phyloP scores from a whole-genome alignment of 2,888 invertebrate species.

The Gibbula magus region DNA sequence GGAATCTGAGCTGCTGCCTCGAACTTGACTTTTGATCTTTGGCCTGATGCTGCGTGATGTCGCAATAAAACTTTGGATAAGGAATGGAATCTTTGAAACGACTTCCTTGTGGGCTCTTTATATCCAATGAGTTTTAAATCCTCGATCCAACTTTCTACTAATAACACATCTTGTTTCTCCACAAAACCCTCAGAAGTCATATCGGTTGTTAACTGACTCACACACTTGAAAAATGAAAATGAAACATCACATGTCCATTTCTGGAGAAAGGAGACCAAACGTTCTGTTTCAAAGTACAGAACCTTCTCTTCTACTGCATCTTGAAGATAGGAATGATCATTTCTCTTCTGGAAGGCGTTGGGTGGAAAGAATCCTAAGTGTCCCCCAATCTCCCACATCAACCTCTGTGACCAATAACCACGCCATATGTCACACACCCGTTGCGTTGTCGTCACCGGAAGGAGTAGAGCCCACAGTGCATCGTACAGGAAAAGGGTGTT shows the following conservation, averaged over 20 bases:
- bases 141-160: constrained; percentile 40
- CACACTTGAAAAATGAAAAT: not conserved
- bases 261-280: too few relatives aligned
- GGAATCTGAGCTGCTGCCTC: not conserved
- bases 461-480: too few relatives aligned
- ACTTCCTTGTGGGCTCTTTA: too few relatives aligned
- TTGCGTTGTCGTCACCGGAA: constrained; percentile 53
- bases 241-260: not conserved
- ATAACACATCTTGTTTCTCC: constrained; percentile 47
- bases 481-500: too few relatives aligned
- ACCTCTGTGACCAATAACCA: too few relatives aligned
- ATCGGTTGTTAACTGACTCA: not conserved
- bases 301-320: too few relatives aligned
- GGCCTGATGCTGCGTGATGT: not conserved
- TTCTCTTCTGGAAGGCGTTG: too few relatives aligned
- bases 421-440: constrained; percentile 52
- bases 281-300: too few relatives aligned
- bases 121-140: constrained; percentile 37
- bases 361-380: too few relatives aligned
- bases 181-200: constrained; percentile 41
- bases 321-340: too few relatives aligned
- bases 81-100: not conserved
- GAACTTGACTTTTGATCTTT: not conserved
- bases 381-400: too few relatives aligned
- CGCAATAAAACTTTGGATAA: constrained; percentile 39